phyloP scores from a whole-genome alignment of 1,140 invertebrate genomes.

The Lamellibrachia luymesi region DNA sequence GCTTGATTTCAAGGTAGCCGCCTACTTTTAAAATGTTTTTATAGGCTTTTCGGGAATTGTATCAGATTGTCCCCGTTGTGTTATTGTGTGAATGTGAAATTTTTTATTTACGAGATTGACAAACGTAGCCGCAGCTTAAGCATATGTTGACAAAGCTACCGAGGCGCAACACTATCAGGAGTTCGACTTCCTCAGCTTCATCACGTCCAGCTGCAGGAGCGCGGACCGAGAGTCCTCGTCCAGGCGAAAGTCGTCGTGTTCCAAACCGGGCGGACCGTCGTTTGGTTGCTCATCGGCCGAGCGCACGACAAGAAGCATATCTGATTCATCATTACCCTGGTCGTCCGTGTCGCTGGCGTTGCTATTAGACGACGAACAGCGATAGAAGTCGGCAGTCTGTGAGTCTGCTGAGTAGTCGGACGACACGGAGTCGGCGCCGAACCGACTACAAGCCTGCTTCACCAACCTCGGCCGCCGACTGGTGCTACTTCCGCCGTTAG shows the following conservation, averaged over 20 bases:
- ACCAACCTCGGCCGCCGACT: not conserved
- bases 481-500: not conserved
- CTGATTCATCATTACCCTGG: not conserved
- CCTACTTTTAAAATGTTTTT: too few relatives aligned
- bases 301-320: not conserved
- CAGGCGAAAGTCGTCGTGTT: not conserved
- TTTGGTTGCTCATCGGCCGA: not conserved
- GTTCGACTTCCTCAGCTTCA: not conserved
- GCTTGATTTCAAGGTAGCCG: too few relatives aligned
- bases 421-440: not conserved
- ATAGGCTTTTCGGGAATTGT: not conserved
- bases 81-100: not conserved
- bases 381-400: not conserved
- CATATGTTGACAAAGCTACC: not conserved
- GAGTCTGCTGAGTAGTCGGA: not conserved
- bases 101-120: not conserved
- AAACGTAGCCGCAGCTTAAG: not conserved
- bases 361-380: not conserved
- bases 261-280: not conserved
- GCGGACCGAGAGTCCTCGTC: not conserved
- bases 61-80: not conserved
- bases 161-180: not conserved
- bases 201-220: not conserved
- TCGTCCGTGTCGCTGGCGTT: not conserved
- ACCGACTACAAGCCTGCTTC: not conserved